Evolutionary conservation across 2,888 invertebrate genomes (phyloP).

Genomic region (Cristatella mucedo): DNA sequence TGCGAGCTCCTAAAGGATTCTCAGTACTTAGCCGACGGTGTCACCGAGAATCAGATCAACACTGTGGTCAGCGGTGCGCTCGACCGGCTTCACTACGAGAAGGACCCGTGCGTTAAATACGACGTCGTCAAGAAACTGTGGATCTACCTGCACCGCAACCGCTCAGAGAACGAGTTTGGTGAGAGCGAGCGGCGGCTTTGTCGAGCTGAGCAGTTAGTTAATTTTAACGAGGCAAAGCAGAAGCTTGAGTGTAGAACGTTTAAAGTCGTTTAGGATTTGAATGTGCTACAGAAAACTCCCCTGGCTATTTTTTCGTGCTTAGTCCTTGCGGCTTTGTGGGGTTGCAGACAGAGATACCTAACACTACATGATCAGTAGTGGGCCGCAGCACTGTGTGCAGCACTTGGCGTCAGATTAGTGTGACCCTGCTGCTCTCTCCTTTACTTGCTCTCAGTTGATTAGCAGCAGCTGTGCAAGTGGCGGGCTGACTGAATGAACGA

Average conservation of each 20-base stretch:
- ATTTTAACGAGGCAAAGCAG: neutral
- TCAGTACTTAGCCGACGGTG: slow-evolving; percentile 45
- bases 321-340: too few relatives aligned
- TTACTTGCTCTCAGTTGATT: too few relatives aligned
- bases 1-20: slow-evolving; percentile 68
- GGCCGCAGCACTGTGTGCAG: too few relatives aligned
- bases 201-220: neutral
- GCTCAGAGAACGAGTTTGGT: slow-evolving; percentile 52
- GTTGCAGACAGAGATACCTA: too few relatives aligned
- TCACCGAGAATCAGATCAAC: slow-evolving; percentile 26
- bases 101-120: slow-evolving; percentile 82
- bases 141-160: slow-evolving; percentile 75
- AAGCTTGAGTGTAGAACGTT: neutral
- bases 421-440: too few relatives aligned
- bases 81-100: slow-evolving; percentile 71
- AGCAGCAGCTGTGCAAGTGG: too few relatives aligned
- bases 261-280: too few relatives aligned
- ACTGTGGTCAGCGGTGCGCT: slow-evolving; percentile 59
- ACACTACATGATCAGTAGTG: too few relatives aligned
- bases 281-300: too few relatives aligned
- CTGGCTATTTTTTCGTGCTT: too few relatives aligned
- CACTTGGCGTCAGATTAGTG: too few relatives aligned
- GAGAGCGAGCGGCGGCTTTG: slow-evolving; percentile 14
- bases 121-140: slow-evolving; percentile 78
- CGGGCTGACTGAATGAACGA: too few relatives aligned